Evolutionary conservation across 2,888 invertebrate species (phyloP).

Genomic region (Caenorhabditis doughertyi): DNA sequence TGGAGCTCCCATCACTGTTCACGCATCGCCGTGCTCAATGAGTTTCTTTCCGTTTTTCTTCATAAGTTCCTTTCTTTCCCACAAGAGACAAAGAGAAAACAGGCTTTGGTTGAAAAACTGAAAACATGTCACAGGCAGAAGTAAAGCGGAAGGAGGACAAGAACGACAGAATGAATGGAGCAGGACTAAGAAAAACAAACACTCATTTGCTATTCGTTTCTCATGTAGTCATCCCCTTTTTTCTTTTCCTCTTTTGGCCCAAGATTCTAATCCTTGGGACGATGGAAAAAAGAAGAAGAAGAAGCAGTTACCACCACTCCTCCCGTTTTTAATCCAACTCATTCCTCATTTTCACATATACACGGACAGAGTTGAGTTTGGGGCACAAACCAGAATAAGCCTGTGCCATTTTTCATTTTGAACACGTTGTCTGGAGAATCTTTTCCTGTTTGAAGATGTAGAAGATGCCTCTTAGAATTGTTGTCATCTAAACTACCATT

Average conservation of each 20-base stretch:
- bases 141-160: neutral
- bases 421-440: constrained; percentile 26
- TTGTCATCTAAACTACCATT: neutral
- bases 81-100: neutral
- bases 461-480: no score
- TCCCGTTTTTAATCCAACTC: constrained; percentile 38
- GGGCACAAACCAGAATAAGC: neutral
- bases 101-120: constrained; percentile 6
- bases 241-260: neutral
- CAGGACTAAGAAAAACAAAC: constrained; percentile 19
- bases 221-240: constrained; percentile 22
- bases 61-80: constrained; percentile 16
- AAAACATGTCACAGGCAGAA: constrained; percentile 50
- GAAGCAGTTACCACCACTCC: constrained; percentile 37
- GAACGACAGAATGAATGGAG: constrained; percentile 1
- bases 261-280: constrained; percentile 28
- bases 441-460: constrained; percentile 2
- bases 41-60: neutral
- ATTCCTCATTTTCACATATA: constrained; percentile 50
- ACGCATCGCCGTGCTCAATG: constrained; percentile 45
- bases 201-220: constrained; percentile 37
- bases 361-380: neutral
- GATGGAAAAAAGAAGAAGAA: no score
- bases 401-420: constrained; percentile 36
- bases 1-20: no score